These are phyloP conservation scores for Peromyscus polionotus DNA, from an alignment of 2,113 vertebrate genomes.

Conservation along the genomic window DNA sequence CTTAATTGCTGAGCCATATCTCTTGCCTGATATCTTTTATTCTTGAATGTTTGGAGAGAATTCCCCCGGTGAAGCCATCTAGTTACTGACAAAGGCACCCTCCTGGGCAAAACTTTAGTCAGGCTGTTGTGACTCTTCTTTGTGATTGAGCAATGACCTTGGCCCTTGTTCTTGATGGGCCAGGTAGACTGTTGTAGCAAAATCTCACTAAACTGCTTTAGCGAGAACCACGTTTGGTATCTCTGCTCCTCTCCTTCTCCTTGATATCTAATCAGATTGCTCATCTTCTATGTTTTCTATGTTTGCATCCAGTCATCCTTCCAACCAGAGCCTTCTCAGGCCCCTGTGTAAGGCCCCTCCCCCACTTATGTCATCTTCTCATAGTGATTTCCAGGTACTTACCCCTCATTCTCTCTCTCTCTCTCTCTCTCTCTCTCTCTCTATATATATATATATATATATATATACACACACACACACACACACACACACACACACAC, in stretches of 20 bases:
- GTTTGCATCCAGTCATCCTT: background rate
- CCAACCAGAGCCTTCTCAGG: background rate
- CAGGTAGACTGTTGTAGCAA: background rate
- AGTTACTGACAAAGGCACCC: background rate
- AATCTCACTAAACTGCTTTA: background rate
- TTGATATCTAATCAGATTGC: background rate
- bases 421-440: too few species aligned
- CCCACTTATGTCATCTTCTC: background rate
- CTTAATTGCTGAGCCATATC: background rate
- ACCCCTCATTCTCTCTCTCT: background rate
- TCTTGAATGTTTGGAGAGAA: background rate
- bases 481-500: too few species aligned
- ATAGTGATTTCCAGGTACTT: background rate
- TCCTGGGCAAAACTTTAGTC: background rate
- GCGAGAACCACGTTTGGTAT: background rate
- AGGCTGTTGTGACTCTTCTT: background rate
- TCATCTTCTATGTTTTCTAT: background rate
- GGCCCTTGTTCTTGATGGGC: background rate
- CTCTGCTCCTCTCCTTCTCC: background rate
- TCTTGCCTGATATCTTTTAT: background rate
- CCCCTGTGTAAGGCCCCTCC: background rate
- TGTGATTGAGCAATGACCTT: background rate
- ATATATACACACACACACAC: too few species aligned
- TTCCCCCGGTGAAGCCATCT: background rate
- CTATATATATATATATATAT: too few species aligned